Evolutionary conservation across 2,888 invertebrate genomes (phyloP), one percentile per base, ranked within the genome.

Genomic region (Tenodera sinensis): DNA sequence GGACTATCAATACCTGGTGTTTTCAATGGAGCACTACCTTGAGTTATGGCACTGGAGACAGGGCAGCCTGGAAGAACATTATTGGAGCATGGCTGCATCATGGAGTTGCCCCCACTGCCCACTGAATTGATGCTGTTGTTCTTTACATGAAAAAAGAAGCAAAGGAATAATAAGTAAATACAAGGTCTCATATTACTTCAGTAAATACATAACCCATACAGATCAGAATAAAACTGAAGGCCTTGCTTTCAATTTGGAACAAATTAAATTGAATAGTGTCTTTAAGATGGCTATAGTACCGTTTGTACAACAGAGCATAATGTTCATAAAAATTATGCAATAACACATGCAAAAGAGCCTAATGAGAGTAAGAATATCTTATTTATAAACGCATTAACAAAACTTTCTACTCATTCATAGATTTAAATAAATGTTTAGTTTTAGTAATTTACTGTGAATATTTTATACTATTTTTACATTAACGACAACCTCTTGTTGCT

Each of bases 51-150:
- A 83, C 83, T 90, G 20, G 90, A 89, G n/a, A 88, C 88, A 54
- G 90, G 87, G 83, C 91, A 91, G 12, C 90, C 90, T 30, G 89
- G 81, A 27, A 91, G 42, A 8, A 90, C 89, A 89, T 87, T 90
- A 84, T 89, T 91, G 83, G 90, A 28, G 89, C 91, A 91, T 81
- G 91, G 83, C 87, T 89, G 90, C 89, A 89, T 90, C 89, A 89
- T 90, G 28, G 84, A 87, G 83, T 85, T 89, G n/a, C 83, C 30
- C n/a, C 86, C 81, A 81, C 84, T 85, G 34, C 87, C 71, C 34
- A 84, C 54, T 8, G 87, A 27, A 30, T 83, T 87, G 28, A 87
- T 87, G 88, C 83, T 89, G 85, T 84, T 85, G 28, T 85, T 88
- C 88, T 88, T 83, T 9, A 71, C 54, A 71, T 71, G 54, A 20